Percentiles rank a stretch among this genome's conserved stretches.
phyloP scores from a whole-genome alignment of 2,888 invertebrate species.

The Pachliopta kotzebuea region DNA sequence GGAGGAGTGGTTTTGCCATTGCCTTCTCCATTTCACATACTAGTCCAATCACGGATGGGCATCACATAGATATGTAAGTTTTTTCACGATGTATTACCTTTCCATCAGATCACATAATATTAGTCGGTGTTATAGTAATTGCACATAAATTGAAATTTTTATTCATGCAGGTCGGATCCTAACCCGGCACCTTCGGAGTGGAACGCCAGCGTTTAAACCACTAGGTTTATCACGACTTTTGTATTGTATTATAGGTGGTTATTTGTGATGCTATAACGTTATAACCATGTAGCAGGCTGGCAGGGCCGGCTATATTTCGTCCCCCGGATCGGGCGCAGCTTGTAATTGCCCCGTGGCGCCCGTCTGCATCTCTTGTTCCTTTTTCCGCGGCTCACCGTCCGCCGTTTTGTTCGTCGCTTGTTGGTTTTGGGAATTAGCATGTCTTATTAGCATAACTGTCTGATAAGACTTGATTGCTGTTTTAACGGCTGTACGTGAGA shows the following conservation, averaged over 20 bases:
- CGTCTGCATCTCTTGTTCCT: conserved; percentile 66
- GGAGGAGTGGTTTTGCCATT: too few relatives aligned
- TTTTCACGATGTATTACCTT: too few relatives aligned
- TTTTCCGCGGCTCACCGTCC: conserved; percentile 56
- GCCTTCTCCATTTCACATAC: too few relatives aligned
- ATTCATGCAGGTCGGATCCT: too few relatives aligned
- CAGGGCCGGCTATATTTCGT: conserved; percentile 23
- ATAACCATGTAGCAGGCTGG: conserved; percentile 17
- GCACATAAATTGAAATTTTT: too few relatives aligned
- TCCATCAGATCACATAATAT: too few relatives aligned
- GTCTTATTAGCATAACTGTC: conserved; percentile 79
- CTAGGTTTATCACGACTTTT: too few relatives aligned
- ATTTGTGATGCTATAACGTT: conserved; percentile 1
- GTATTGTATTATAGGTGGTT: background rate
- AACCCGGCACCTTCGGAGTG: too few relatives aligned
- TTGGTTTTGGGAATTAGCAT: conserved; percentile 80
- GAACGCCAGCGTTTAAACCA: too few relatives aligned
- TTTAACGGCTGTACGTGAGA: conserved; percentile 54
- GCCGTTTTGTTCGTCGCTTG: conserved; percentile 63
- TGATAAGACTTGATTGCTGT: conserved; percentile 72
- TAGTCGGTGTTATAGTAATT: too few relatives aligned
- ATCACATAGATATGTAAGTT: too few relatives aligned
- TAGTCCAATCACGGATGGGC: too few relatives aligned
- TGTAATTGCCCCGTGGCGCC: conserved; percentile 77
- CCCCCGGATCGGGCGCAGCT: conserved; percentile 40